Evolutionary conservation across 1,140 invertebrate species (phyloP), one percentile per base, ranked within the genome.

Genomic region (Yoshiicerus persimilis): DNA sequence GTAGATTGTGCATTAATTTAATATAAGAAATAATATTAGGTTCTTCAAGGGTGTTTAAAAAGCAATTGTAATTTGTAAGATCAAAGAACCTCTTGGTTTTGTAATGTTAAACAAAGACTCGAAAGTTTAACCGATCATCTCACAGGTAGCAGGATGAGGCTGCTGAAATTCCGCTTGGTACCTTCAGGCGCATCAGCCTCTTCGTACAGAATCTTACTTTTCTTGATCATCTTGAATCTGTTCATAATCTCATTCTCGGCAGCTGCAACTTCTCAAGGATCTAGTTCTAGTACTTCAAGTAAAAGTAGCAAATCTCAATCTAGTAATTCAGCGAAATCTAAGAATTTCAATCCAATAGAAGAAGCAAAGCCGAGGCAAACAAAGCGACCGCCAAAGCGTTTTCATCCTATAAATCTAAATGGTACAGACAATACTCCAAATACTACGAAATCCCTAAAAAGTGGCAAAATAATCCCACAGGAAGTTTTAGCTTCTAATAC

Each of bases 131-230:
- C 75, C 38, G 75, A 30, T 36, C 13, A 80, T 80, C 75, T 80
- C 75, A 80, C 75, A 80, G 75, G 75, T 34, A 36, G 75, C 75
- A 80, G 75, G 75, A 80, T 80, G 75, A 80, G 75, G 75, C 75
- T 80, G 75, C 75, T 80, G 32, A 80, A 80, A 80, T 80, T 80
- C 32, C 75, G 34, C 32, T 80, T 30, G 75, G 34, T 80, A 36
- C 30, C 75, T 34, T 20, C 75, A 34, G 16, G 27, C 20, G 13
- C 70, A 77, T 77, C 70, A 32, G 66, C 66, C 36, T 80, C 75
- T 36, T 34, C 75, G n/a, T 34, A 20, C 16, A 36, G 75, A 16
- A 80, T 32, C 30, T 27, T 70, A n/a, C 64, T 70, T 25, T 3
- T 23, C n/a, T 20, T 80, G 32, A 34, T 13, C 32, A 38, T 80